Conservation (phyloP, 1,140 invertebrate genomes). For the Manduca sexta region DNA sequence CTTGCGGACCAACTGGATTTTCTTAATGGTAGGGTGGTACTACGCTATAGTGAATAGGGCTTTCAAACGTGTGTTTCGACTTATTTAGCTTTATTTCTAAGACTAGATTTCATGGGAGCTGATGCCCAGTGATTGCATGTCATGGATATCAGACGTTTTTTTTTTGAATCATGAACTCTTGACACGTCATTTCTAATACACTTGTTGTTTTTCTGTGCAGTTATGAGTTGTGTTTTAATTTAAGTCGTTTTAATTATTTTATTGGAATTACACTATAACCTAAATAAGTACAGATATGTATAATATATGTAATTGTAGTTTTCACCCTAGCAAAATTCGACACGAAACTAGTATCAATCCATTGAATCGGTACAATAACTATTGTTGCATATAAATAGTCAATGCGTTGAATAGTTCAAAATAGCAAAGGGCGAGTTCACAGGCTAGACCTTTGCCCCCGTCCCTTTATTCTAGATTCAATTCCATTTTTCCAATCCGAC, state of each 20-base stretch:
- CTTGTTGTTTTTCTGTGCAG: no score
- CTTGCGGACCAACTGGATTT: constrained; percentile 56
- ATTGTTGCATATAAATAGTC: no score
- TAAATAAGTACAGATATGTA: no score
- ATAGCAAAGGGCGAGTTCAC: background rate
- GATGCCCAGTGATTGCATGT: background rate
- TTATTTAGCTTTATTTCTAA: constrained; percentile 70
- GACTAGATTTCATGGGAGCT: constrained; percentile 58
- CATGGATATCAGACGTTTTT: background rate
- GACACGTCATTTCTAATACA: no score
- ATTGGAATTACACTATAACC: no score
- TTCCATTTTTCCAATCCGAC: constrained; percentile 32
- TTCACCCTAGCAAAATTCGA: no score
- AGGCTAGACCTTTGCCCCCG: constrained; percentile 24
- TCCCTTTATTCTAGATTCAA: constrained; percentile 19
- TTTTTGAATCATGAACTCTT: no score
- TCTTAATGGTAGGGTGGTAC: constrained; percentile 61
- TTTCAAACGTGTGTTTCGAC: constrained; percentile 57
- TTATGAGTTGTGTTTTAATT: no score
- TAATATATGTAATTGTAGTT: no score
- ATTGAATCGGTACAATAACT: no score
- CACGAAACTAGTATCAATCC: no score
- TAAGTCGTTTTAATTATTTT: no score
- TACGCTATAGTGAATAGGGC: constrained; percentile 53
- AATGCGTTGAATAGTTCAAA: background rate